These are phyloP conservation scores for Branchipolynoe longqiensis DNA, from an alignment of 2,888 invertebrate species.

Conservation along the genomic window DNA sequence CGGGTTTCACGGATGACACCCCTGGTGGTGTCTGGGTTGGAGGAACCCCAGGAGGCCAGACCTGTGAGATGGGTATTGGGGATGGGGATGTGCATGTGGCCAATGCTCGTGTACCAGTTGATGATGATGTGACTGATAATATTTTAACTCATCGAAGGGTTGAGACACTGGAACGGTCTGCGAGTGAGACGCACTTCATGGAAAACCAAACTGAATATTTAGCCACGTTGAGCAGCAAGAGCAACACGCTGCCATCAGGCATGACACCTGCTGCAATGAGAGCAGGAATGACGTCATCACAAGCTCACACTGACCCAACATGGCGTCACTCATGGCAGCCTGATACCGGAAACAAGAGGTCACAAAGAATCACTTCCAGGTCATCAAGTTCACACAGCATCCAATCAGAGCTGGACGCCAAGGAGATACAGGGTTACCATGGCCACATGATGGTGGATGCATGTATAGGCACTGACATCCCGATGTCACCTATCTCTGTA, in stretches of 20 bases:
- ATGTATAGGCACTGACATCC: not conserved
- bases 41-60: too few relatives aligned
- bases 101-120: too few relatives aligned
- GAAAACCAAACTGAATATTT: not conserved
- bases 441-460: not conserved
- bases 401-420: conserved; percentile 11
- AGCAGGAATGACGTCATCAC: conserved; percentile 17
- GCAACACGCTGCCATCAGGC: not conserved
- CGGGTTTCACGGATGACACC: too few relatives aligned
- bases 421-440: conserved; percentile 36
- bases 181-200: not conserved
- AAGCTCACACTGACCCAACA: not conserved
- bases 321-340: conserved; percentile 4
- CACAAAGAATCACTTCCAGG: not conserved
- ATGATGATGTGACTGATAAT: too few relatives aligned
- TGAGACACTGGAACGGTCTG: not conserved
- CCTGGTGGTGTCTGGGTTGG: too few relatives aligned
- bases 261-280: not conserved
- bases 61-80: too few relatives aligned
- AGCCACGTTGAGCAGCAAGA: not conserved
- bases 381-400: conserved; percentile 34
- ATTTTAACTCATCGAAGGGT: too few relatives aligned
- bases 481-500: conserved; percentile 15
- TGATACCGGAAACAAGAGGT: not conserved
- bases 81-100: too few relatives aligned